Base-by-base conservation (phyloP, 2,113 vertebrate genomes). In the Rattus norvegicus region DNA sequence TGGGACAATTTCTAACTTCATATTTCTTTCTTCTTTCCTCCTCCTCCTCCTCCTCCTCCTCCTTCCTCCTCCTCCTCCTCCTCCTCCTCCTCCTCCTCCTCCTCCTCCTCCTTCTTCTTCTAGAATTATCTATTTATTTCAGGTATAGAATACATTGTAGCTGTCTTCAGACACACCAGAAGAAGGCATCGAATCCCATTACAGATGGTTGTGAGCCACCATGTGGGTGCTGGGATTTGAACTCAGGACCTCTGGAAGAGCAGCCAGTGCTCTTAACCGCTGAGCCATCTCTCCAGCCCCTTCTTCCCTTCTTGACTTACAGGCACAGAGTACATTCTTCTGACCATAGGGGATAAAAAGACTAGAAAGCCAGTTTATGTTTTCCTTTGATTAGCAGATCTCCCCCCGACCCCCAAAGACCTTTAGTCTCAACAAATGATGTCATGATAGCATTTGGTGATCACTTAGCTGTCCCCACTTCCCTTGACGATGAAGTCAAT, bases 251-350 rank as follows among this genome's bases (percentile, higher is more conserved):
- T 43, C 43, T 43, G 43, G 43, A 43, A 43, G 43, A 43, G 43
- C 43, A 43, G 43, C 43, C 43, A 43, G 43, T 43, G 43, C 43
- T 43, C 43, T 43, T 43, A 43, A 43, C 43, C 43, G 3, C 43
- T 43, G 43, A 43, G 43, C 43, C 43, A 43, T 43, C 43, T 43
- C 43, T 43, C 43, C 43, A 43, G 43, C 3, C 43, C 43, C 69
- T 90, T 81, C 36, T n/a, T 91, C n/a, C 56, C 49, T 85, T 69
- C 39, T 94, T 94, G 91, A 86, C 93, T 90, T 91, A 77, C 56
- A 86, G 63, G 76, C 67, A 92, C 84, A 97, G 63, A 90, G 75
- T 26, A 89, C 28, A 86, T 84, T 61, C 91, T 97, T 90, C 83
- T 65, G 56, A 92, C 6, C 80, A 20, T 56, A 70, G 49, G 84